Evolutionary conservation across 1,140 invertebrate genomes (phyloP).

Genomic region (Yoshiicerus persimilis): DNA sequence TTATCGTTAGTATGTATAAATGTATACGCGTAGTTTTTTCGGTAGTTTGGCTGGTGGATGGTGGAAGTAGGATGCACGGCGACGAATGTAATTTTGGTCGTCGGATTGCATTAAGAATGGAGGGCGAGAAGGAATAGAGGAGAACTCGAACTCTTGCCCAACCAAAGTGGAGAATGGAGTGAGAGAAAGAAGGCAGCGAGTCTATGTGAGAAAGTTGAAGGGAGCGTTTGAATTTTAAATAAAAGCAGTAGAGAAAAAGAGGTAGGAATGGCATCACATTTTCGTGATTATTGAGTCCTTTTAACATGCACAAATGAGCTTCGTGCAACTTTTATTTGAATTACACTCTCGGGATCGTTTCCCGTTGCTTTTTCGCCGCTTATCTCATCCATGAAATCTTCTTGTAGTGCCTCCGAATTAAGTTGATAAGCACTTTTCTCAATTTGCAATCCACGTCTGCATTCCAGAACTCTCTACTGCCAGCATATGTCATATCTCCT

Average conservation of each 20-base stretch:
- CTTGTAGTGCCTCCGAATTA: constrained; percentile 44
- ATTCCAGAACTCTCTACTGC: constrained; percentile 13
- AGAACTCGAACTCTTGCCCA: background rate
- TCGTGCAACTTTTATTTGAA: constrained; percentile 49
- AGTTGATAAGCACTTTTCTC: constrained; percentile 49
- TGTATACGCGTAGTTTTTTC: background rate
- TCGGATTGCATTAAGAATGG: constrained; percentile 43
- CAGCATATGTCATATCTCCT: constrained; percentile 34
- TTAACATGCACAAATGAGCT: constrained; percentile 50
- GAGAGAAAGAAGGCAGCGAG: background rate
- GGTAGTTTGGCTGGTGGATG: background rate
- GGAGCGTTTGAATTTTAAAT: constrained; percentile 22
- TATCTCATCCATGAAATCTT: constrained; percentile 46
- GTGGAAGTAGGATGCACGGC: background rate
- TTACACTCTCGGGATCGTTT: constrained; percentile 49
- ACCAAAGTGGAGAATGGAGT: background rate
- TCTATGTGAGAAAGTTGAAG: constrained; percentile 27
- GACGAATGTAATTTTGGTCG: constrained; percentile 8
- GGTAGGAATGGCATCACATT: constrained; percentile 34
- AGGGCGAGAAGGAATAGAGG: background rate
- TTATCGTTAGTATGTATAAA: background rate
- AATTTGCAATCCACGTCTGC: constrained; percentile 45
- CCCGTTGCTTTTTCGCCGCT: constrained; percentile 39
- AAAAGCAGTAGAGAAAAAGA: constrained; percentile 30
- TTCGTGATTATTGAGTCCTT: constrained; percentile 47